These are phyloP conservation scores for Sebastes cheni DNA, from an alignment of 2,797 vertebrate species.

Conservation along the genomic window DNA sequence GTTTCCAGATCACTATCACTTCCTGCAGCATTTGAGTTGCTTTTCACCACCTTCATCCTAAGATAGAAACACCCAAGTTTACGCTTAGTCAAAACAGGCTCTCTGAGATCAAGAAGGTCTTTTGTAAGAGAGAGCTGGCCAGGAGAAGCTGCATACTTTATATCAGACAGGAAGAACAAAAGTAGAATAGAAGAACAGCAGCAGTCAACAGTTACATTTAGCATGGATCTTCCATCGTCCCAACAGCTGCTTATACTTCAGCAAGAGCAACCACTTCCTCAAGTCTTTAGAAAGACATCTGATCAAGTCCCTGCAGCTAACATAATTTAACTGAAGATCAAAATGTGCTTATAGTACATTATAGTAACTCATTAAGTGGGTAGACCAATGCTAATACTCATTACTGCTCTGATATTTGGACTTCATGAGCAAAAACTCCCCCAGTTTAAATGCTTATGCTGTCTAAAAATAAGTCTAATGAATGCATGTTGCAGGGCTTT, in stretches of 20 bases:
- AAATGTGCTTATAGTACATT: not conserved
- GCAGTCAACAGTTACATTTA: not conserved
- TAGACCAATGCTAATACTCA: not conserved
- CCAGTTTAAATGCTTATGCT: not conserved
- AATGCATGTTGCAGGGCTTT: not conserved
- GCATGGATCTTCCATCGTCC: not conserved
- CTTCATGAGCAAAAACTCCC: not conserved
- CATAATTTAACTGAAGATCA: too few relatives aligned
- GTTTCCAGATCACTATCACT: slow-evolving; percentile 79
- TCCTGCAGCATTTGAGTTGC: slow-evolving; percentile 49
- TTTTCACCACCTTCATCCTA: slow-evolving; percentile 70
- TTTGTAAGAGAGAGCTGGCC: not conserved
- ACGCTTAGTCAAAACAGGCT: not conserved
- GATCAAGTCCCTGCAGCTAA: not conserved
- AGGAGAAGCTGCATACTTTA: not conserved
- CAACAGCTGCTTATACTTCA: not conserved
- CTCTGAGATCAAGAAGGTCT: not conserved
- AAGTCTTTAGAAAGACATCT: not conserved
- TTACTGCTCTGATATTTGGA: not conserved
- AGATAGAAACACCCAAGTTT: not conserved
- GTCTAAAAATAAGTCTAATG: not conserved
- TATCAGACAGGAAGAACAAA: not conserved
- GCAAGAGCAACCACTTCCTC: not conserved
- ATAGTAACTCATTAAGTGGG: not conserved
- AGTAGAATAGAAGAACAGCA: not conserved